These are phyloP conservation scores for Metopia argyrocephala DNA, from an alignment of 2,888 invertebrate species.

Conservation along the genomic window DNA sequence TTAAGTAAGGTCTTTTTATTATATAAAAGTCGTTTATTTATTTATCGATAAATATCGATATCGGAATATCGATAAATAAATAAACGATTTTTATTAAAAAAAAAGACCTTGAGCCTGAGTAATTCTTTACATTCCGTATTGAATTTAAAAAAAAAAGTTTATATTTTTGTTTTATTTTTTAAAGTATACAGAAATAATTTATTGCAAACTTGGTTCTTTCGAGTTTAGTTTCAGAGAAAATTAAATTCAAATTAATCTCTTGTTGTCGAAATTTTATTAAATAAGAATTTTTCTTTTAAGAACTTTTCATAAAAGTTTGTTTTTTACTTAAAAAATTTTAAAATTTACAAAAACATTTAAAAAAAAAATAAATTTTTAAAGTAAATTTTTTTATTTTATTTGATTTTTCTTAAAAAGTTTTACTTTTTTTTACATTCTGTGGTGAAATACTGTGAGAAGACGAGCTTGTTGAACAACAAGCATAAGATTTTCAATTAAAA, in stretches of 20 bases:
- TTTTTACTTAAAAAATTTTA: neutral
- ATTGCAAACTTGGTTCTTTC: no score
- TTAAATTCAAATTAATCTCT: neutral
- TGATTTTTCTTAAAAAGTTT: neutral
- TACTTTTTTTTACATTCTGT: neutral
- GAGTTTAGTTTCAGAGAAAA: no score
- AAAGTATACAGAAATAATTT: no score
- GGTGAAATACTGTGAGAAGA: slow-evolving; percentile 1
- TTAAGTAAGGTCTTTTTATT: no score
- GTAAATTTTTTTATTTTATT: neutral
- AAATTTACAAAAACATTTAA: neutral
- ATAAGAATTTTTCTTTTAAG: neutral
- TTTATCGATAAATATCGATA: no score
- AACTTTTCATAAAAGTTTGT: neutral
- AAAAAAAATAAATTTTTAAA: neutral
- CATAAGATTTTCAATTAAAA: slow-evolving; percentile 3
- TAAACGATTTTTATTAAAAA: no score
- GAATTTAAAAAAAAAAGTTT: no score
- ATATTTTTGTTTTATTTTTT: no score
- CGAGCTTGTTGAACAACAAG: neutral
- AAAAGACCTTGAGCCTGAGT: no score
- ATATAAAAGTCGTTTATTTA: no score
- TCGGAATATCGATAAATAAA: no score
- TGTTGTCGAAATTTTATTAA: neutral
- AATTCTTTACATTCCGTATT: no score